Percentiles rank a stretch among this genome's conserved stretches.
Evolutionary conservation across 2,797 vertebrate species (phyloP).

Genomic region (Threskiornis aethiopicus): DNA sequence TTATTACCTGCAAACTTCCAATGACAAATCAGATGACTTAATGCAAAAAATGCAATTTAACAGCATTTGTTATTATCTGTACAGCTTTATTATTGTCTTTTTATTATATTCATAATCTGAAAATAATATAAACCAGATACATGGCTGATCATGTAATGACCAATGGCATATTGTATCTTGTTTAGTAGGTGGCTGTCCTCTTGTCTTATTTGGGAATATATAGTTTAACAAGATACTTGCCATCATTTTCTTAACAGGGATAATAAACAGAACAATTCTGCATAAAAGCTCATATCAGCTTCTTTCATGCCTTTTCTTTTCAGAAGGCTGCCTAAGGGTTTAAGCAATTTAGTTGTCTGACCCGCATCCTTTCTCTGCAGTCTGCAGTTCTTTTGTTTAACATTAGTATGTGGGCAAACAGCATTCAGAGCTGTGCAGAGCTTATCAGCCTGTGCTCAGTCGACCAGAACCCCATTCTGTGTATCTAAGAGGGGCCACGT

Average conservation of each 20-base stretch:
- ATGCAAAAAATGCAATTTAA: slow-evolving; percentile 42
- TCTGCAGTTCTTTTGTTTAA: slow-evolving; percentile 85
- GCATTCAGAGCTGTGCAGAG: slow-evolving; percentile 80
- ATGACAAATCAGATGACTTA: slow-evolving; percentile 58
- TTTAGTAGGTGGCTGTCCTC: slow-evolving; percentile 59
- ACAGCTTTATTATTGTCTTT: slow-evolving; percentile 54
- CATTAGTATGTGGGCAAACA: slow-evolving; percentile 85
- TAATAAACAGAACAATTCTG: slow-evolving; percentile 83
- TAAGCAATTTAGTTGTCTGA: slow-evolving; percentile 84
- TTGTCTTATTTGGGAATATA: slow-evolving; percentile 69
- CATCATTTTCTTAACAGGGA: slow-evolving; percentile 79
- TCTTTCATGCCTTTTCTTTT: slow-evolving; percentile 81
- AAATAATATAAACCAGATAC: slow-evolving; percentile 60
- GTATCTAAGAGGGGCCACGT: slow-evolving; percentile 78
- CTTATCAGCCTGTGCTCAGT: slow-evolving; percentile 81
- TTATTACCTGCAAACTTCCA: slow-evolving; percentile 57
- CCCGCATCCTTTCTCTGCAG: slow-evolving; percentile 79
- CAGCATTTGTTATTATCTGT: slow-evolving; percentile 43
- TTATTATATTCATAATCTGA: slow-evolving; percentile 63
- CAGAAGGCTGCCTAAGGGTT: slow-evolving; percentile 82
- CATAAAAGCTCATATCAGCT: slow-evolving; percentile 81
- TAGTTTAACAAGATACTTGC: slow-evolving; percentile 75
- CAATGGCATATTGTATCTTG: slow-evolving; percentile 64
- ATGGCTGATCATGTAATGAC: slow-evolving; percentile 59
- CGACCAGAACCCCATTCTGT: slow-evolving; percentile 80